Evolutionary conservation across 2,113 vertebrate genomes (phyloP).

Genomic region (Balaenoptera acutorostrata): DNA sequence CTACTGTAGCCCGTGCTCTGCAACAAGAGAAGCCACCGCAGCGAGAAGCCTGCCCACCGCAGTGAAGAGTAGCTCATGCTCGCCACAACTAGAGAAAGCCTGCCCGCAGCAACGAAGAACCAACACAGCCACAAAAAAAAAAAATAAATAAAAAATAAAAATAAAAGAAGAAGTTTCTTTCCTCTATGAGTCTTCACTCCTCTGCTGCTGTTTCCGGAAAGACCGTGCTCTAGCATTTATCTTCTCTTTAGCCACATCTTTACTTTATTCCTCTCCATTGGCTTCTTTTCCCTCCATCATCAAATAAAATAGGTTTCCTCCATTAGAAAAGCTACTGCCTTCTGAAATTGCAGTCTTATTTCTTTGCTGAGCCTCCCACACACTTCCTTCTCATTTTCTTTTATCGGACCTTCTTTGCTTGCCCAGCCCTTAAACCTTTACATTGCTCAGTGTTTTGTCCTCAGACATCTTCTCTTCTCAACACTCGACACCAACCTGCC

Average conservation of each 20-base stretch:
- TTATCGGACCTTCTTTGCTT: neutral
- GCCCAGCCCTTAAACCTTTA: neutral
- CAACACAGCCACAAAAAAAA: no score
- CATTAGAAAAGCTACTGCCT: neutral
- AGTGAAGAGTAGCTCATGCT: no score
- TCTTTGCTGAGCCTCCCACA: neutral
- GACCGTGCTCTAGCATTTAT: neutral
- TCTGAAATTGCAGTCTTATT: neutral
- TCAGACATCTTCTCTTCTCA: neutral
- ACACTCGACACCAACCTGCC: neutral
- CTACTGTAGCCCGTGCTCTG: no score
- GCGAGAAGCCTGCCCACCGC: no score
- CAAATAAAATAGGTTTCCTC: neutral
- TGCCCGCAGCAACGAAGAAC: no score
- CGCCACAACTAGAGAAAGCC: no score
- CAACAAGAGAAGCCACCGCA: no score
- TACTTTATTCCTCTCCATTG: neutral
- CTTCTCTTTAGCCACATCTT: neutral
- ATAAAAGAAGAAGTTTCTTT: neutral
- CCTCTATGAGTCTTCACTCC: neutral
- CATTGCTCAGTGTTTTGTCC: neutral
- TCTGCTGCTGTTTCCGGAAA: neutral
- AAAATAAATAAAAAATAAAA: no score
- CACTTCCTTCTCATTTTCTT: neutral
- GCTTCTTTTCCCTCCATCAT: neutral